These are phyloP conservation scores for Ceratina australensis DNA, from an alignment of 1,140 invertebrate species.

Conservation along the genomic window DNA sequence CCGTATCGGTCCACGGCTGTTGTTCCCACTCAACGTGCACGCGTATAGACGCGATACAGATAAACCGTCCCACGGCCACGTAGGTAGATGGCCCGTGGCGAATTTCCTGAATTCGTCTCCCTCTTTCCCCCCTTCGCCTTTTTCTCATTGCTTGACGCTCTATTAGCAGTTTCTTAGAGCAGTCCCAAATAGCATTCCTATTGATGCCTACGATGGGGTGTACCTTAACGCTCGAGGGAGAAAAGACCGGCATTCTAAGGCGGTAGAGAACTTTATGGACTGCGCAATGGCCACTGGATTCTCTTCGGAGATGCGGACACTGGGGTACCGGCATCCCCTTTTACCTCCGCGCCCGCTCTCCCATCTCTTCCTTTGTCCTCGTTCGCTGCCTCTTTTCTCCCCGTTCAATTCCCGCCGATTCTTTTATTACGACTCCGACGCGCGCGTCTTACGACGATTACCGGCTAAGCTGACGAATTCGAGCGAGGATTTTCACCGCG, in stretches of 20 bases:
- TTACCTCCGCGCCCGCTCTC: constrained; percentile 25
- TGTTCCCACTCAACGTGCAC: too few relatives aligned
- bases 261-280: constrained; percentile 67
- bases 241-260: constrained; percentile 56
- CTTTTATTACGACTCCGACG: constrained; percentile 53
- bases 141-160: constrained; percentile 52
- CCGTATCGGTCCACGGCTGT: constrained; percentile 4
- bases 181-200: constrained; percentile 67
- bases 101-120: constrained; percentile 41
- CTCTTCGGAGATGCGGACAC: constrained; percentile 49
- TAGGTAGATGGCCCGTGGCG: constrained; percentile 3
- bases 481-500: constrained; percentile 33
- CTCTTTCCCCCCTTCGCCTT: constrained; percentile 9
- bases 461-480: constrained; percentile 44
- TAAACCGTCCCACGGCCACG: too few relatives aligned
- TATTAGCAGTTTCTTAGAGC: constrained; percentile 71
- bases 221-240: constrained; percentile 59
- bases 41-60: too few relatives aligned
- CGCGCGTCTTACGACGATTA: constrained; percentile 56
- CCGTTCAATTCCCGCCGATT: constrained; percentile 55
- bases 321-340: constrained; percentile 45
- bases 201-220: constrained; percentile 61
- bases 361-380: constrained; percentile 3
- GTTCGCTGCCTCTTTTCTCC: background rate
- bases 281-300: constrained; percentile 66